phyloP scores from a whole-genome alignment of 2,113 vertebrate species.

The Rostratula benghalensis region DNA sequence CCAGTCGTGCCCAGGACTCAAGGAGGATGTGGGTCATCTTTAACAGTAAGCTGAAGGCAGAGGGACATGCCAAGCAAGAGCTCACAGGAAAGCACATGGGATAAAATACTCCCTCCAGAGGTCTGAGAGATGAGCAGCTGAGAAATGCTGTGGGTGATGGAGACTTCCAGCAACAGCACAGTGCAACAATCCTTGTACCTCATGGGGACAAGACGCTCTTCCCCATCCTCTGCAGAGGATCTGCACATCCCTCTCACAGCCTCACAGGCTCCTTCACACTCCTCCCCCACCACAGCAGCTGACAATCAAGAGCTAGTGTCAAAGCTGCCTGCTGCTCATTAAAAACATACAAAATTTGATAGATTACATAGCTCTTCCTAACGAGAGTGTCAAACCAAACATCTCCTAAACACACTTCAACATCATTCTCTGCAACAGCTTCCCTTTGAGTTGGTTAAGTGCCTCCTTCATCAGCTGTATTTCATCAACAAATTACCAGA shows the following conservation, averaged over 20 bases:
- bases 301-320: accelerated
- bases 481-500: neutral
- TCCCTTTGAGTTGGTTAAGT: neutral
- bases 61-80: neutral
- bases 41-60: neutral
- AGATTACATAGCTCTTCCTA: neutral
- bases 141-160: neutral
- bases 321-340: neutral
- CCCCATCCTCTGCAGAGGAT: neutral
- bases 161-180: neutral
- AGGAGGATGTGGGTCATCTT: neutral
- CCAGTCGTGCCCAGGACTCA: neutral
- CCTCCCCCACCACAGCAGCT: neutral
- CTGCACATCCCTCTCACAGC: accelerated
- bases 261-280: neutral
- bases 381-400: neutral
- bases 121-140: neutral
- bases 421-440: neutral
- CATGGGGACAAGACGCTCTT: accelerated
- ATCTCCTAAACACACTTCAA: neutral
- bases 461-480: neutral
- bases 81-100: neutral
- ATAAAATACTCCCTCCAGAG: neutral
- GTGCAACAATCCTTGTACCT: neutral
- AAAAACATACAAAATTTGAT: neutral